Base-by-base conservation (phyloP, 2,113 vertebrate genomes). In the Prolemur simus region DNA sequence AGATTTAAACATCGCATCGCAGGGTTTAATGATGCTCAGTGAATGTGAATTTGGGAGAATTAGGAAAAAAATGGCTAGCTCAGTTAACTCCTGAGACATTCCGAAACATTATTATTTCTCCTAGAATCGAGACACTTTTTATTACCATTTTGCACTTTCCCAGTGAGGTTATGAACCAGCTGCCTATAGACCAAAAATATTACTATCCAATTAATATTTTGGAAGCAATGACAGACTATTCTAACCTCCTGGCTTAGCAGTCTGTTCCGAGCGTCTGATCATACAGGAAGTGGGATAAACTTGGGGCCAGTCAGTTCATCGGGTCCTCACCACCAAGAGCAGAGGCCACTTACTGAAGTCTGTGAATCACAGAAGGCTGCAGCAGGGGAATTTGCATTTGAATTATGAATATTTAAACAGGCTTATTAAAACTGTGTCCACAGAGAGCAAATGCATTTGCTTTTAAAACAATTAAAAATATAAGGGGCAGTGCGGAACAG, bases 201-300 rank as follows among this genome's bases (percentile, higher is more conserved):
- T 95, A 97, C 97, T 96, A 96, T 97, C 95, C 97, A 97, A 98
- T 97, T 98, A 98, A 97, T 98, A 96, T 97, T 98, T 98, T 98
- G 97, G 97, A 97, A 97, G 96, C 96, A 64, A 5, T 87, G 97
- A 96, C 96, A 95, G 87, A 66, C 39, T 25, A 18, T 17, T 23
- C n/a, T 97, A 93, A 97, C 97, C 97, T 96, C 83, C 58, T 93
- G 96, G 95, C 97, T 96, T 74, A 63, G 95, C 95, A 93, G 97
- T 95, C 97, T 97, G 97, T 96, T 97, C 96, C 7, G 84, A 84
- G 93, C 21, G 76, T 92, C 96, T 96, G 96, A 96, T 96, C 83
- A 34, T 45, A 84, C 87, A 97, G 96, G 89, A 96, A 63, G 84
- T 39, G 47, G 89, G 84, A 87, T 86, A 83, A 96, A 77, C 1